These are phyloP conservation scores for Porites lobata DNA, from an alignment of 92 coral and sea anemone species.

Conservation along the genomic window DNA sequence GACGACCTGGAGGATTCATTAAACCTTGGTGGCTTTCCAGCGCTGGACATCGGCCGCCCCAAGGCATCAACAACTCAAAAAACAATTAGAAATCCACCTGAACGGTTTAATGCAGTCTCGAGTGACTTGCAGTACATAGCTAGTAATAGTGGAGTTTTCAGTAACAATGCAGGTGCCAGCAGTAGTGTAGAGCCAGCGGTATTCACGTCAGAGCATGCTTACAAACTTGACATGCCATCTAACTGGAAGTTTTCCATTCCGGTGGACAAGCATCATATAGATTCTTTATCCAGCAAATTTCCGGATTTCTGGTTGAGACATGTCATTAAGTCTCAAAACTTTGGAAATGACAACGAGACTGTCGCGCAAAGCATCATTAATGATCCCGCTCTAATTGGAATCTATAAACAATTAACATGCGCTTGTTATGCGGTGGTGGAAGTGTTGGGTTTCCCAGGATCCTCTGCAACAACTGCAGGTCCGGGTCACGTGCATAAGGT, in stretches of 20 bases:
- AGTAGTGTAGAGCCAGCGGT: slow-evolving; percentile 19
- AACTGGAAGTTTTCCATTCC: slow-evolving; percentile 77
- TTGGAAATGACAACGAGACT: slow-evolving; percentile 49
- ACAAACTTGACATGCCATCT: slow-evolving; percentile 74
- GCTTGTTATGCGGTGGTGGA: slow-evolving; percentile 91
- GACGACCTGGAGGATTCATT: slow-evolving; percentile 70
- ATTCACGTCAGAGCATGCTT: slow-evolving; percentile 63
- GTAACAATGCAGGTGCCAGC: slow-evolving; percentile 5
- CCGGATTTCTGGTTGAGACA: slow-evolving; percentile 85
- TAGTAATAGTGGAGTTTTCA: not conserved
- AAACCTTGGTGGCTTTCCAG: slow-evolving; percentile 93
- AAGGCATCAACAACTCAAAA: not conserved
- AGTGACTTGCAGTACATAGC: not conserved
- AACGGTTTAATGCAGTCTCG: slow-evolving; percentile 25
- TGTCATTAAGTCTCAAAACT: slow-evolving; percentile 51
- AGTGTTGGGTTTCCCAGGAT: slow-evolving; percentile 91
- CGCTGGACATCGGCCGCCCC: slow-evolving; percentile 74
- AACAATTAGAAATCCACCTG: not conserved
- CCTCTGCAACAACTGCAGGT: slow-evolving; percentile 83
- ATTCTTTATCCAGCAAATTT: slow-evolving; percentile 66
- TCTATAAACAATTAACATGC: slow-evolving; percentile 73
- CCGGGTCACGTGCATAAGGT: slow-evolving; percentile 84
- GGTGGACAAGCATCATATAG: slow-evolving; percentile 50
- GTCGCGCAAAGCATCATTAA: slow-evolving; percentile 50
- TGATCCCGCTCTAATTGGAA: slow-evolving; percentile 52